Evolutionary conservation across 1,140 invertebrate genomes (phyloP).

Genomic region (Drosophila malerkotliana): DNA sequence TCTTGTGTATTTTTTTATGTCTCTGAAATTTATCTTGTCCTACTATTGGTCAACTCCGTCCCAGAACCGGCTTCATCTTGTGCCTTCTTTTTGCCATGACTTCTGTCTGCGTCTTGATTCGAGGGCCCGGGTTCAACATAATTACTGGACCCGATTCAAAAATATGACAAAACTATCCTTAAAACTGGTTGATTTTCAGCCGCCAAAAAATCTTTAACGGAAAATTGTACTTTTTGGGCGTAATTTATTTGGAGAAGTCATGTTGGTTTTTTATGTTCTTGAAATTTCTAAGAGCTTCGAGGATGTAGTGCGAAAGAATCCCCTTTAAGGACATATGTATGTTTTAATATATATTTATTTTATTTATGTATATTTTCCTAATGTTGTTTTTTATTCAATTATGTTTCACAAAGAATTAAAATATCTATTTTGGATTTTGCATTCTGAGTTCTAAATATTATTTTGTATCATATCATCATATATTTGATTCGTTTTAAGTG

Average conservation of each 20-base stretch:
- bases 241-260: slow-evolving; percentile 9
- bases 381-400: no score
- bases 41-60: slow-evolving; percentile 41
- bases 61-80: slow-evolving; percentile 14
- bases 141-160: slow-evolving; percentile 45
- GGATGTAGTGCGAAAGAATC: no score
- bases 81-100: slow-evolving; percentile 43
- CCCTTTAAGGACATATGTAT: no score
- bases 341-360: no score
- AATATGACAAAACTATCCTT: slow-evolving; percentile 14
- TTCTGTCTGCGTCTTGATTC: slow-evolving; percentile 65
- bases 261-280: slow-evolving; percentile 1
- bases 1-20: slow-evolving; percentile 4
- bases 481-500: no score
- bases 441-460: no score
- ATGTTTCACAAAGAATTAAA: no score
- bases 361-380: no score
- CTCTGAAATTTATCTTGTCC: slow-evolving; percentile 24
- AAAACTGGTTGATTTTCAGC: slow-evolving; percentile 57
- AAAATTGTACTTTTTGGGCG: slow-evolving; percentile 28
- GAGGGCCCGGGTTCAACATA: slow-evolving; percentile 49
- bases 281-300: no score
- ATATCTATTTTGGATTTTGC: no score
- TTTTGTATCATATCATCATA: no score
- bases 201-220: slow-evolving; percentile 36